These are phyloP conservation scores for Calidris pugnax DNA, from an alignment of 2,113 vertebrate species.

Conservation along the genomic window DNA sequence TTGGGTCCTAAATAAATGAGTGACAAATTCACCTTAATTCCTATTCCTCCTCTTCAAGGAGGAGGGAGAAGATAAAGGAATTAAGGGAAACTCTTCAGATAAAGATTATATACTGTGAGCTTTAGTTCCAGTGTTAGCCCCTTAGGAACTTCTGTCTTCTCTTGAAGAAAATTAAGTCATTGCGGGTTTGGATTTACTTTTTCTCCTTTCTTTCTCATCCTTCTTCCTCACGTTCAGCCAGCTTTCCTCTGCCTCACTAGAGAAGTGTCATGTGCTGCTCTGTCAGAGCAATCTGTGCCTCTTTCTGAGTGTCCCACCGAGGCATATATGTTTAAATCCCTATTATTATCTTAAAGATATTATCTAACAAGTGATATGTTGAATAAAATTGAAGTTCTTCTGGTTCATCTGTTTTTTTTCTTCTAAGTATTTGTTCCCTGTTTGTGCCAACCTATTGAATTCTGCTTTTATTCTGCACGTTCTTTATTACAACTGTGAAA, in stretches of 20 bases:
- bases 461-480: neutral
- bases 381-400: neutral
- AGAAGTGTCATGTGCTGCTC: neutral
- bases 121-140: neutral
- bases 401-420: neutral
- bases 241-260: neutral
- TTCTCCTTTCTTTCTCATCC: neutral
- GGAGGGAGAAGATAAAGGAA: neutral
- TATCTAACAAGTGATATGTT: neutral
- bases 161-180: neutral
- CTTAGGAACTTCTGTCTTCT: neutral
- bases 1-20: neutral
- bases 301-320: no score
- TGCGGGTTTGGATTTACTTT: neutral
- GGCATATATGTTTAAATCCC: neutral
- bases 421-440: neutral
- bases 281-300: no score
- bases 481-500: neutral
- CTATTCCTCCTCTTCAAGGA: neutral
- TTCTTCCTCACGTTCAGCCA: neutral
- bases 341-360: neutral
- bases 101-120: neutral
- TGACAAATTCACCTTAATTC: neutral
- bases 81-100: neutral
- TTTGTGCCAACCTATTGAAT: neutral